These are phyloP conservation scores for Rhipidura dahli DNA, from an alignment of 2,113 vertebrate genomes.

Conservation along the genomic window DNA sequence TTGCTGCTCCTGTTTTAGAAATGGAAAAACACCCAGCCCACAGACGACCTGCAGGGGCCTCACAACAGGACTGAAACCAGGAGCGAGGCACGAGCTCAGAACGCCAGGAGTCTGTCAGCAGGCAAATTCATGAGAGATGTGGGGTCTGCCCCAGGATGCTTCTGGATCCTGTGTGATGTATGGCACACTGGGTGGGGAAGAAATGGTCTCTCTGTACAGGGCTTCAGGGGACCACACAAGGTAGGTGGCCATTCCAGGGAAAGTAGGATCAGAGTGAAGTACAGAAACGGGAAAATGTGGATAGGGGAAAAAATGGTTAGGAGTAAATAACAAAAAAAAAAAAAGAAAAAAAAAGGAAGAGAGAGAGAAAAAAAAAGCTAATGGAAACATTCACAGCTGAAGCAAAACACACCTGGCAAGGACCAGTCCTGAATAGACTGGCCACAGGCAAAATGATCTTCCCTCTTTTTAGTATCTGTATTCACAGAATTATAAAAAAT, in stretches of 20 bases:
- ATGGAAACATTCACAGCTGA: neutral
- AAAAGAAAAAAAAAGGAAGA: no score
- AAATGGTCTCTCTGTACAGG: neutral
- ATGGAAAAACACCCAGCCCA: constrained; percentile 9
- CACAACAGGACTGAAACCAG: neutral
- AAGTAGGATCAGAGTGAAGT: neutral
- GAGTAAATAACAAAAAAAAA: neutral
- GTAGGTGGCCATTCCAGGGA: neutral
- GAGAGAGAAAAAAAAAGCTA: no score
- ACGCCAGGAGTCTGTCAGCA: neutral
- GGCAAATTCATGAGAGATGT: neutral
- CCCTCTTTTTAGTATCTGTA: constrained; percentile 4
- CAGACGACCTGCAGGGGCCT: fast-evolving
- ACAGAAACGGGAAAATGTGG: neutral
- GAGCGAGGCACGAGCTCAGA: neutral
- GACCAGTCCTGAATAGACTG: constrained; percentile 38
- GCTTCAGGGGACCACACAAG: fast-evolving
- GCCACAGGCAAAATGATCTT: constrained; percentile 33
- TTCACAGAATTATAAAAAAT: constrained; percentile 48
- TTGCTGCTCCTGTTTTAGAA: neutral
- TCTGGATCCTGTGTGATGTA: neutral
- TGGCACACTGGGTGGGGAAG: neutral
- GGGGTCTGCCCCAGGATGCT: neutral
- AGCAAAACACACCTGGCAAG: constrained; percentile 26
- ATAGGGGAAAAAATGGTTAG: neutral